A percentile compares a stretch with the other conserved stretches of the same genome.
phyloP scores from a whole-genome alignment of 2,113 vertebrate species.

The Condylura cristata region DNA sequence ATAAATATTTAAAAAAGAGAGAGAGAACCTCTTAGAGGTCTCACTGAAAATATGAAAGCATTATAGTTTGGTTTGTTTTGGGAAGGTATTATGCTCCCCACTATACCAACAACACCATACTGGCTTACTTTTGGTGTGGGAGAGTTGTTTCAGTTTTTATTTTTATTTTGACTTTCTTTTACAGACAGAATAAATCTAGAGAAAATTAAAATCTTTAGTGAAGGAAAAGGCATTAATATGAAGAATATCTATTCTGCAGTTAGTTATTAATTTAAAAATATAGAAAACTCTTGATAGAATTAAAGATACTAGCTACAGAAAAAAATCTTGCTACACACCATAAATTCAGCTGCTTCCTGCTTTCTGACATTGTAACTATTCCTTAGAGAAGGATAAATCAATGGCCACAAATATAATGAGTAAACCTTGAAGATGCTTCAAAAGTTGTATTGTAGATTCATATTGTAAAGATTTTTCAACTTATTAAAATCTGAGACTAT shows the following conservation, averaged over 20 bases:
- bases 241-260: not conserved
- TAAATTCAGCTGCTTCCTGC: not conserved
- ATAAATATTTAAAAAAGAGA: too few species aligned
- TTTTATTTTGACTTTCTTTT: not conserved
- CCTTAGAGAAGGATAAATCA: not conserved
- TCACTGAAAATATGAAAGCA: not conserved
- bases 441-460: not conserved
- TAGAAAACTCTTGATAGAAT: not conserved
- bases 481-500: not conserved
- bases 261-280: conserved; percentile 2
- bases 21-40: not conserved
- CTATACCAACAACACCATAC: too few species aligned
- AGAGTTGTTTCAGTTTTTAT: not conserved
- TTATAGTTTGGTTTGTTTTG: not conserved
- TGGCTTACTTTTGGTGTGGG: not conserved
- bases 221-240: not conserved
- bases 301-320: not conserved
- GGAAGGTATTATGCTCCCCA: too few species aligned
- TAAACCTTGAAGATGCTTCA: not conserved
- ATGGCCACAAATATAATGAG: not conserved
- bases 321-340: not conserved
- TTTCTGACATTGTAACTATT: not conserved
- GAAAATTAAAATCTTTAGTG: not conserved
- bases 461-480: not conserved
- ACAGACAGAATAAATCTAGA: not conserved